Evolutionary conservation across 2,888 invertebrate species (phyloP).

Genomic region (Drosophila crucigera): DNA sequence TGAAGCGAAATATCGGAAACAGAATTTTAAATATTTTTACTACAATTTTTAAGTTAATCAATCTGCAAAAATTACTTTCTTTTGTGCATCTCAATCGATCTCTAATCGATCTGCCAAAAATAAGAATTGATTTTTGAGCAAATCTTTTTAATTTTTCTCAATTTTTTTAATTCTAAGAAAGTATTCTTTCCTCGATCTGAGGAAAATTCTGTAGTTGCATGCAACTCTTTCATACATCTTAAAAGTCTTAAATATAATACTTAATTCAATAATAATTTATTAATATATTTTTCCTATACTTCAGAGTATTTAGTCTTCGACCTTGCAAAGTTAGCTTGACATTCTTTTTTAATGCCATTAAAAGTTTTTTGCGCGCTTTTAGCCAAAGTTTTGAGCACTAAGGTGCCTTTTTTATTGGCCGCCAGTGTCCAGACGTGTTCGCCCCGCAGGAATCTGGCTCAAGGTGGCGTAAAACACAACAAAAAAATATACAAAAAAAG

Average conservation of each 20-base stretch:
- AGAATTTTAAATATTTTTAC: not conserved
- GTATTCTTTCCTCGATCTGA: not conserved
- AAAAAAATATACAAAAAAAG: constrained; percentile 35
- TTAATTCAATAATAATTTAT: not conserved
- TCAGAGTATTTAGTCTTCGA: constrained; percentile 18
- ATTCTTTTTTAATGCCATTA: constrained; percentile 81
- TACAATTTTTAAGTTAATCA: not conserved
- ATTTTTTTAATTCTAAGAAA: no score
- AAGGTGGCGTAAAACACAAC: constrained; percentile 74
- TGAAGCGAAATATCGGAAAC: not conserved
- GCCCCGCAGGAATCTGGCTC: constrained; percentile 79
- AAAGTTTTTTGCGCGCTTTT: constrained; percentile 74
- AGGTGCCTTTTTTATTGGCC: constrained; percentile 78
- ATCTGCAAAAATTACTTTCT: not conserved
- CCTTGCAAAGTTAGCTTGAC: not conserved
- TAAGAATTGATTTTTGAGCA: not conserved
- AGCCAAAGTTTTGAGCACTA: constrained; percentile 66
- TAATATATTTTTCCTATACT: no score
- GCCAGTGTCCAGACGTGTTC: constrained; percentile 71
- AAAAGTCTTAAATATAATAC: no score
- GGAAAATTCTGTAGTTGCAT: not conserved
- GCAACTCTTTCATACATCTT: not conserved
- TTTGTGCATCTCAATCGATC: not conserved
- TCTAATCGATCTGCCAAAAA: no score
- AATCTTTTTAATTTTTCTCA: not conserved